These are phyloP conservation scores for Brachyistius frenatus DNA, from an alignment of 2,113 vertebrate genomes.

Conservation along the genomic window DNA sequence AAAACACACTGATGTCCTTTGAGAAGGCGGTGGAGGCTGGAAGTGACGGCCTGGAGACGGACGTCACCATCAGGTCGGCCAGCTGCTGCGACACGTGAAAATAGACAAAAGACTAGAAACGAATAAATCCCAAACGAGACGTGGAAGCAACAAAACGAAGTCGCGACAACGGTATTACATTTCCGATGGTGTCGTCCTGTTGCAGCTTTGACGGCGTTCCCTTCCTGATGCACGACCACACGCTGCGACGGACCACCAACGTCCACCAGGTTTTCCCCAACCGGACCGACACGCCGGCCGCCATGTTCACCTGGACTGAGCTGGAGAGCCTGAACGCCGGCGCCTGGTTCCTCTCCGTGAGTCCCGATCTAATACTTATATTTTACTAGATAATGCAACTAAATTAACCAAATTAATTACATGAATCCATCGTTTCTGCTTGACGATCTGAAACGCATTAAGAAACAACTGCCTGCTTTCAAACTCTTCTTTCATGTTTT, in stretches of 20 bases:
- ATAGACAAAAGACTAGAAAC: too few species aligned
- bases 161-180: too few species aligned
- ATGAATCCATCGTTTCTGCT: too few species aligned
- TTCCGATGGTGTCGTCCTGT: neutral
- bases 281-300: constrained; percentile 53
- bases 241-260: constrained; percentile 91
- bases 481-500: too few species aligned
- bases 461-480: too few species aligned
- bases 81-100: neutral
- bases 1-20: constrained; percentile 95
- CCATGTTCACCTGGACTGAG: constrained; percentile 85
- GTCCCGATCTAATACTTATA: neutral
- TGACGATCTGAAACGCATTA: too few species aligned
- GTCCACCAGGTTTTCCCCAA: constrained; percentile 84
- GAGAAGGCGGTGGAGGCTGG: constrained; percentile 88
- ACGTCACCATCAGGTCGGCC: constrained; percentile 90
- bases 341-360: constrained; percentile 89
- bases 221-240: constrained; percentile 94
- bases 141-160: too few species aligned
- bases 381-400: too few species aligned
- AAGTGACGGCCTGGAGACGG: constrained; percentile 89
- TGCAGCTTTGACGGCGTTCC: constrained; percentile 89
- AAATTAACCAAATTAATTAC: too few species aligned
- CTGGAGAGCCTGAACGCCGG: constrained; percentile 90
- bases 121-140: too few species aligned